phyloP scores from a whole-genome alignment of 1,140 invertebrate species.

The Caenorhabditis remanei region DNA sequence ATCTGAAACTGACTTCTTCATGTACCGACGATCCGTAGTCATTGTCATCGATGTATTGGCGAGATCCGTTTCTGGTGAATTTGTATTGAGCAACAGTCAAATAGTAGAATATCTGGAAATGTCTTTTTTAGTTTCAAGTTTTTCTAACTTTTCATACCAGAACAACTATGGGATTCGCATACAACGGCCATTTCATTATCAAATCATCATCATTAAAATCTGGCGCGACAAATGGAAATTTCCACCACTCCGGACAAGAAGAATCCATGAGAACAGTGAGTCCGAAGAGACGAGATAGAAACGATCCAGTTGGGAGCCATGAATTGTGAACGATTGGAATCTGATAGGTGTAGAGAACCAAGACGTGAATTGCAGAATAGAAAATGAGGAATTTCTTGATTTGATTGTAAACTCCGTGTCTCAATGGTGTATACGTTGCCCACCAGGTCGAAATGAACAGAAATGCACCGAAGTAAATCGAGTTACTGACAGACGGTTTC shows the following conservation, averaged over 20 bases:
- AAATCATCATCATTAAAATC: slow-evolving; percentile 37
- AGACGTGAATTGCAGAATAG: slow-evolving; percentile 70
- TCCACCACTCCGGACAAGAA: slow-evolving; percentile 70
- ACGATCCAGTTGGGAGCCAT: slow-evolving; percentile 61
- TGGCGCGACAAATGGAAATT: slow-evolving; percentile 56
- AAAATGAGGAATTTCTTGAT: slow-evolving; percentile 66
- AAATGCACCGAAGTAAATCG: slow-evolving; percentile 72
- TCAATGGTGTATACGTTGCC: slow-evolving; percentile 73
- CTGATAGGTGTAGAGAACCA: slow-evolving; percentile 73
- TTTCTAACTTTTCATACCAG: slow-evolving; percentile 49
- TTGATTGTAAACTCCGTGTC: slow-evolving; percentile 71
- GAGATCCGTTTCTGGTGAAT: slow-evolving; percentile 73
- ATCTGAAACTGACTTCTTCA: slow-evolving; percentile 70
- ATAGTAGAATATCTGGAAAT: slow-evolving; percentile 66
- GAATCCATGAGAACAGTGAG: slow-evolving; percentile 65
- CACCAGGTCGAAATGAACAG: slow-evolving; percentile 75
- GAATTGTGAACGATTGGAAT: slow-evolving; percentile 70
- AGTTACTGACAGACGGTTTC: slow-evolving; percentile 71
- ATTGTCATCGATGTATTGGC: slow-evolving; percentile 62
- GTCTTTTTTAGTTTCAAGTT: not conserved
- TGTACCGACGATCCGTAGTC: slow-evolving; percentile 74
- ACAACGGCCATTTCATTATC: slow-evolving; percentile 69
- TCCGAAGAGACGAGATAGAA: slow-evolving; percentile 71
- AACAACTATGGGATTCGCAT: slow-evolving; percentile 69
- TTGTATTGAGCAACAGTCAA: slow-evolving; percentile 71